Base-by-base conservation (phyloP, 2,888 invertebrate species). In the Callyntrura sp. region DNA sequence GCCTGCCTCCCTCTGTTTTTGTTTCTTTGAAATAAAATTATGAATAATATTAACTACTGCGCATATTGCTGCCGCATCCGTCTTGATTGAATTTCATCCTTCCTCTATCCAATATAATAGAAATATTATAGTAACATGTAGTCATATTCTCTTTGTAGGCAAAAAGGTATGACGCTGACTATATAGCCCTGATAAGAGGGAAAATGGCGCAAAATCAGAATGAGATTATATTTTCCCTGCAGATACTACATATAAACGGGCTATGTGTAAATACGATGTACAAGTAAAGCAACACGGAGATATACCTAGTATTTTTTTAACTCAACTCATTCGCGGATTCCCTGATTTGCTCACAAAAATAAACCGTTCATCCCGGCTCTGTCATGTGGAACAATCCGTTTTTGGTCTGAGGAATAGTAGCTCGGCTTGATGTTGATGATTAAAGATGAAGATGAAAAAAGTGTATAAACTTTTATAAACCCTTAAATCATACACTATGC, bases 311-410 rank as follows among this genome's bases (percentile, higher is more conserved):
- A 79, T 78, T 55, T 82, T 35, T 9, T 35, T 14, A 79, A 79
- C 79, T 86, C 55, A 65, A 79, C 70, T 82, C 23, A 83, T 35
- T 83, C 70, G 51, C 25, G 62, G 28, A 88, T 76, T 88, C 83
- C 73, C 65, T 88, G 88, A 88, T 88, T 88, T 88, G 76, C 83
- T 57, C 83, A 83, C 76, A 88, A 88, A 91, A 90, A 91, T 88
- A 79, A 90, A 91, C 91, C 91, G 91, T 91, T 91, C 88, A 51
- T 35, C 51, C 76, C 43, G 83, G 78, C 83, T 91, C 90, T 91
- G 85, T 91, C 91, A 91, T 91, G 91, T 91, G 91, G 91, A 91
- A 91, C 91, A 91, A 79, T 90, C 87, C 90, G 88, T 90, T 90
- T 73, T 81, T 90, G 90, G 85, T 90, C 76, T 79, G 82, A 68